Conservation (phyloP, 2,113 vertebrate genomes). For the Pao palembangensis region DNA sequence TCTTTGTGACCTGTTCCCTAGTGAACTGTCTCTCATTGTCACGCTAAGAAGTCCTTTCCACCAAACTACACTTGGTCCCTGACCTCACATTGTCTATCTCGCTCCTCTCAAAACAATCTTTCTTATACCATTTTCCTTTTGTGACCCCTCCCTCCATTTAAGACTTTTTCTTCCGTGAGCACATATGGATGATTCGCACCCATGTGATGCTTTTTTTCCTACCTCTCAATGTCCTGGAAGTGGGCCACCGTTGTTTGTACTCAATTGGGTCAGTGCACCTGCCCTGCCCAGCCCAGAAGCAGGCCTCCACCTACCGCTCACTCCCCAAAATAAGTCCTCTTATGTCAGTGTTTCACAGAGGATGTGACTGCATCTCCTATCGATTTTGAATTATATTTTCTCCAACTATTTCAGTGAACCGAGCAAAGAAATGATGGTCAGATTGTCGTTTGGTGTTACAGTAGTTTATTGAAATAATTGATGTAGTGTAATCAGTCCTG, state of each 20-base stretch:
- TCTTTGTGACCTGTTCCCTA: conserved; percentile 14
- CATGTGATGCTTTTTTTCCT: not conserved
- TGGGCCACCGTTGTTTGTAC: conserved; percentile 43
- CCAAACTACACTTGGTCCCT: conserved; percentile 31
- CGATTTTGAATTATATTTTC: conserved; percentile 40
- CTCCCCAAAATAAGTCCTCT: conserved; percentile 45
- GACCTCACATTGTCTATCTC: conserved; percentile 23
- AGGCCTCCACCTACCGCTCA: conserved; percentile 27
- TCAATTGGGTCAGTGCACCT: conserved; percentile 19
- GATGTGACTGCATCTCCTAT: conserved; percentile 47
- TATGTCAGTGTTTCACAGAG: conserved; percentile 55
- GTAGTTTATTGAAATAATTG: no score
- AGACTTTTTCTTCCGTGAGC: no score
- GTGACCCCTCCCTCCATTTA: conserved; percentile 27
- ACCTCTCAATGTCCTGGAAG: conserved; percentile 34
- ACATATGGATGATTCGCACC: no score
- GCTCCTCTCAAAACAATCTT: conserved; percentile 18
- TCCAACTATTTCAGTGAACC: conserved; percentile 12
- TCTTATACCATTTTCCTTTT: conserved; percentile 39
- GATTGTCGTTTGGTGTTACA: not conserved
- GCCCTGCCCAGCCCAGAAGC: conserved; percentile 22
- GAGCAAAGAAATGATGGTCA: conserved; percentile 14
- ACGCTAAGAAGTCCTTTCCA: conserved; percentile 21
- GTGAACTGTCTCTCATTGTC: conserved; percentile 29
- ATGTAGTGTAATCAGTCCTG: not conserved